Evolutionary conservation across 2,888 invertebrate genomes (phyloP), one percentile per base, ranked within the genome.

Genomic region (Synanthedon formicaeformis): DNA sequence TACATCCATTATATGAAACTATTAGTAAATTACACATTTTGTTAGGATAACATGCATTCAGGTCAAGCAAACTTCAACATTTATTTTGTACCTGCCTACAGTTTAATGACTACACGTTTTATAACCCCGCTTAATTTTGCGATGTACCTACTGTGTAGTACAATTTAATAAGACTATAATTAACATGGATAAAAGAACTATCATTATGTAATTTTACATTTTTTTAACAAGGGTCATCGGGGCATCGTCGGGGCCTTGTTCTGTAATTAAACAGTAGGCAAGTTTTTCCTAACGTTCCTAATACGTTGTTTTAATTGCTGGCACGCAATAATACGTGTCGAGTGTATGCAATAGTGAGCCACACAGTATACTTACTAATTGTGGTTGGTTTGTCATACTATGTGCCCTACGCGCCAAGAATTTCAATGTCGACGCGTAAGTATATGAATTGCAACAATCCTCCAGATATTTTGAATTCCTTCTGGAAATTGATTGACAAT

Each of bases 261-360:
- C 55, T 51, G 54, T 41, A 27, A 54, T 16, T 53, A 52, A 53
- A 41, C n/a, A 49, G 27, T 53, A 52, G 52, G 48, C n/a, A 49
- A 51, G 34, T 49, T 48, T 52, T 53, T 49, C 16, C 45, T 40
- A 53, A 34, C 53, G 56, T 54, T 52, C 56, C 55, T 63, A 66
- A 73, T 69, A 71, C 64, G 66, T 69, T 65, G 67, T 58, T 67
- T 66, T 75, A 72, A 78, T 78, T 78, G 77, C 56, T 52, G 58
- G 56, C 79, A 79, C 76, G 80, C 76, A 65, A 76, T 61, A 59
- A 66, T 65, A 63, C 56, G 50, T 53, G 52, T 48, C 16, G 53
- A 45, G 45, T 45, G 45, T 45, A 45, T 45, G 45, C 45, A 45
- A 14, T 45, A 45, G 45, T 45, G 45, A 45, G n/a, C 45, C 45